phyloP scores from a whole-genome alignment of 53 echinoderm and acorn worm species.

The Paracentrotus lividus region DNA sequence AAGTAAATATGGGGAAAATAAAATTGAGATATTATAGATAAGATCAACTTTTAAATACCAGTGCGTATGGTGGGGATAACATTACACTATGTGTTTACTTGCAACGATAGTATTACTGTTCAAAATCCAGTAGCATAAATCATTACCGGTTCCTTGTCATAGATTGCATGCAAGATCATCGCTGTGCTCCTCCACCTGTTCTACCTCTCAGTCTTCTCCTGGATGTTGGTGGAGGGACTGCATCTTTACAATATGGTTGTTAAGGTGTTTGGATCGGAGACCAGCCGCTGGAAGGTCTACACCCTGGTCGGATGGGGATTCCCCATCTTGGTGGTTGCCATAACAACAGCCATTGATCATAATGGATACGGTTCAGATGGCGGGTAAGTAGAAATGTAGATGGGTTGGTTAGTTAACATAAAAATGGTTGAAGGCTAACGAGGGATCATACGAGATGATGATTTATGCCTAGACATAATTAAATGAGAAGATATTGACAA shows the following conservation, averaged over 20 bases:
- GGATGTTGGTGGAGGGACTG: slow-evolving; percentile 84
- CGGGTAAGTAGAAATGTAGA: slow-evolving; percentile 73
- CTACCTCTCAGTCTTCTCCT: slow-evolving; percentile 85
- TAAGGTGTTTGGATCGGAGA: slow-evolving; percentile 78
- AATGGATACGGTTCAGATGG: slow-evolving; percentile 76
- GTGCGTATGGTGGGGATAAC: too few species aligned
- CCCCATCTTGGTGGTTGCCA: slow-evolving; percentile 69
- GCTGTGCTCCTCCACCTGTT: slow-evolving; percentile 78
- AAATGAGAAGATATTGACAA: not conserved
- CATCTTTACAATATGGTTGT: slow-evolving; percentile 82
- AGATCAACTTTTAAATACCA: too few species aligned
- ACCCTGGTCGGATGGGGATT: slow-evolving; percentile 81
- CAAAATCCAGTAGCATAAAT: too few species aligned
- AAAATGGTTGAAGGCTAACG: too few species aligned
- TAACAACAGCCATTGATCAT: slow-evolving; percentile 74
- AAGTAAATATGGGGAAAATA: too few species aligned
- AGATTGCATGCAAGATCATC: slow-evolving; percentile 78
- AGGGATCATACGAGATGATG: too few species aligned
- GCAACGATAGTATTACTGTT: too few species aligned
- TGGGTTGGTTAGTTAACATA: too few species aligned
- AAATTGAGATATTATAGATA: too few species aligned
- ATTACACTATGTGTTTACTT: too few species aligned
- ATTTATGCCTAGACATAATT: too few species aligned
- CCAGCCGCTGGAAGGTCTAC: slow-evolving; percentile 78
- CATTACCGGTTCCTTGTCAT: not conserved